Conservation (phyloP, 1,140 invertebrate genomes). For the Drosophila eugracilis region DNA sequence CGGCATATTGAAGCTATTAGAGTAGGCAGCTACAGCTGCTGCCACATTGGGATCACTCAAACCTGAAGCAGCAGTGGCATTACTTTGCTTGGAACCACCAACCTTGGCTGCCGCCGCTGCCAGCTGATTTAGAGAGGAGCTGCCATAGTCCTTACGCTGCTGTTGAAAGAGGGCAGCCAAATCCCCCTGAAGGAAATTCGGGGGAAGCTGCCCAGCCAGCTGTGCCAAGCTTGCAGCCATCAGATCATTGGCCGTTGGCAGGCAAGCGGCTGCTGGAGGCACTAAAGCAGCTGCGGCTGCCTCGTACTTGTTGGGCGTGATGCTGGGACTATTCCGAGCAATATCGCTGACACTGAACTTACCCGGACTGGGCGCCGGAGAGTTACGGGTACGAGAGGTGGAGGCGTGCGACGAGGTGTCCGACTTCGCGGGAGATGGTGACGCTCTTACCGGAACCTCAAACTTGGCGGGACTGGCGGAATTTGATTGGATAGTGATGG, state of each 20-base stretch:
- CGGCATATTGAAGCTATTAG: conserved; percentile 79
- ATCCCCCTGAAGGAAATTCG: conserved; percentile 77
- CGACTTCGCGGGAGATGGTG: conserved; percentile 83
- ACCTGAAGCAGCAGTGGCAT: conserved; percentile 19
- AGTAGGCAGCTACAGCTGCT: conserved; percentile 76
- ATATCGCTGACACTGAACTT: conserved; percentile 82
- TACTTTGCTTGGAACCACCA: conserved; percentile 64
- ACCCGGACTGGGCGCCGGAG: conserved; percentile 78
- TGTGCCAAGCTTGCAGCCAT: conserved; percentile 83
- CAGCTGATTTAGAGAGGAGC: conserved; percentile 76
- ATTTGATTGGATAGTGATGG: conserved; percentile 80
- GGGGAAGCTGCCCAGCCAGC: conserved; percentile 72
- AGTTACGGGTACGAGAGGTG: conserved; percentile 68
- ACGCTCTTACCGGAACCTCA: conserved; percentile 76
- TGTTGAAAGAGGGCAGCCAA: conserved; percentile 74
- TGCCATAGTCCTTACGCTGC: conserved; percentile 78
- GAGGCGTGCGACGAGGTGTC: conserved; percentile 76
- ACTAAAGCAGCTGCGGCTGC: conserved; percentile 38
- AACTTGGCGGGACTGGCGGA: conserved; percentile 84
- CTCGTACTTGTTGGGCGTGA: conserved; percentile 80
- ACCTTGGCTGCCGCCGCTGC: conserved; percentile 80
- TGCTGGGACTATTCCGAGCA: conserved; percentile 78
- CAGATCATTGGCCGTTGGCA: conserved; percentile 77
- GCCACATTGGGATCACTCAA: conserved; percentile 78
- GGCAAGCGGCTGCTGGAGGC: conserved; percentile 57